Evolutionary conservation across 1,140 invertebrate species (phyloP).

Genomic region (Dreissena rostriformis): DNA sequence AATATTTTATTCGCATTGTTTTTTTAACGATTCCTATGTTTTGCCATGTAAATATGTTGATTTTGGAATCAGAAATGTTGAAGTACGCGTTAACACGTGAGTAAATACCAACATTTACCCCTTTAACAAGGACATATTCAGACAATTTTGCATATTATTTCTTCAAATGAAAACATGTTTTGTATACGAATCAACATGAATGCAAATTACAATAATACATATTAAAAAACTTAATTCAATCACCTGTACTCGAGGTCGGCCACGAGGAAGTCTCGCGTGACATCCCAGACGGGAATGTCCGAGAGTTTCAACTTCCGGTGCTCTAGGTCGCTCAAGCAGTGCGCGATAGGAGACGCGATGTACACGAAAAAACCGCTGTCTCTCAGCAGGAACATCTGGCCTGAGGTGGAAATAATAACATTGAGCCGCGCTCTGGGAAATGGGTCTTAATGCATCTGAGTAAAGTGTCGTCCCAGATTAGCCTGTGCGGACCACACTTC

Average conservation of each 20-base stretch:
- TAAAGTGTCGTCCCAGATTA: too few relatives aligned
- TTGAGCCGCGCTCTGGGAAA: too few relatives aligned
- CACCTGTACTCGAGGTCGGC: constrained; percentile 67
- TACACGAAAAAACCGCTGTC: constrained; percentile 64
- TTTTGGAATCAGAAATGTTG: too few relatives aligned
- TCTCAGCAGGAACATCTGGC: constrained; percentile 67
- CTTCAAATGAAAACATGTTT: background rate
- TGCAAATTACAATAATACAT: too few relatives aligned
- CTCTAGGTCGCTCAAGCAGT: constrained; percentile 68
- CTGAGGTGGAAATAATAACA: constrained; percentile 41
- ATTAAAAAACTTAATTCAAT: background rate
- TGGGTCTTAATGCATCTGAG: too few relatives aligned
- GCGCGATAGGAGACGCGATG: constrained; percentile 65
- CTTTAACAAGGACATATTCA: too few relatives aligned
- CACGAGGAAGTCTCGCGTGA: constrained; percentile 68
- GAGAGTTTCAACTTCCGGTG: constrained; percentile 63
- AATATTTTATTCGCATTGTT: too few relatives aligned
- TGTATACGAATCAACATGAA: background rate
- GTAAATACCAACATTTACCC: too few relatives aligned
- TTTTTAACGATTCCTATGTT: too few relatives aligned
- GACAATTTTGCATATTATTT: background rate
- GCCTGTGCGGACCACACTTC: too few relatives aligned
- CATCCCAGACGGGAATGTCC: constrained; percentile 72
- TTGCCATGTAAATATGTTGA: too few relatives aligned
- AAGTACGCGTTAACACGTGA: too few relatives aligned